Evolutionary conservation across 1,140 invertebrate species (phyloP).

Genomic region (Riptortus pedestris): DNA sequence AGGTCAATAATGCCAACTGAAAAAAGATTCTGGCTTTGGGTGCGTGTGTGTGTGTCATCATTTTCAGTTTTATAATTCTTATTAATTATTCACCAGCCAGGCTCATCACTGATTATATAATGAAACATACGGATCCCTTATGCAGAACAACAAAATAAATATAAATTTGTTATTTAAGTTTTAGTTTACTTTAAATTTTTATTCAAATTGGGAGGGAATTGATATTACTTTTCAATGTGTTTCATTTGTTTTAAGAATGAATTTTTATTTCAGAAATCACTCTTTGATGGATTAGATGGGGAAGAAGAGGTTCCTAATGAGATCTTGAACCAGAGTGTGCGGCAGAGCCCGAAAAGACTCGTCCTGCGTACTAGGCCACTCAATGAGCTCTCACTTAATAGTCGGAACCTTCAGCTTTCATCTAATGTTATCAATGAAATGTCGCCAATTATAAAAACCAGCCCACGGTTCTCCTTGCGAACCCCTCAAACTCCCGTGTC

Average conservation of each 20-base stretch:
- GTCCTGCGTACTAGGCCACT: constrained; percentile 17
- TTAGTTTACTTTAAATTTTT: too few relatives aligned
- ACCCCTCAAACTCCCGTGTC: neutral
- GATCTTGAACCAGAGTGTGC: constrained; percentile 4
- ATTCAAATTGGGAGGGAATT: too few relatives aligned
- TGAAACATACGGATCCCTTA: too few relatives aligned
- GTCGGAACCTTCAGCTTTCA: constrained; percentile 3
- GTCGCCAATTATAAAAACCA: constrained; percentile 20
- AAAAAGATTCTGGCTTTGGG: too few relatives aligned
- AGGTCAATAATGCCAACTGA: too few relatives aligned
- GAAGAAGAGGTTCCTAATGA: constrained; percentile 42
- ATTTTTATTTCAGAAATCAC: constrained; percentile 46
- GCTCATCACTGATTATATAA: too few relatives aligned
- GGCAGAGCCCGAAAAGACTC: constrained; percentile 27
- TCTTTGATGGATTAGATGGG: constrained; percentile 60
- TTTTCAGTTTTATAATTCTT: too few relatives aligned
- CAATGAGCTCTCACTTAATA: neutral
- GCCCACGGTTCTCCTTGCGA: constrained; percentile 12
- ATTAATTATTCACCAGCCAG: too few relatives aligned
- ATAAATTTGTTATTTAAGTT: too few relatives aligned
- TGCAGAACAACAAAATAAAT: too few relatives aligned
- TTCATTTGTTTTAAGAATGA: neutral
- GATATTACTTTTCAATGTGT: neutral
- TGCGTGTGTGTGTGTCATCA: too few relatives aligned
- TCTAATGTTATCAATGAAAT: constrained; percentile 19